Base-by-base conservation (phyloP, 1,140 invertebrate genomes). In the Cydia strobilella region DNA sequence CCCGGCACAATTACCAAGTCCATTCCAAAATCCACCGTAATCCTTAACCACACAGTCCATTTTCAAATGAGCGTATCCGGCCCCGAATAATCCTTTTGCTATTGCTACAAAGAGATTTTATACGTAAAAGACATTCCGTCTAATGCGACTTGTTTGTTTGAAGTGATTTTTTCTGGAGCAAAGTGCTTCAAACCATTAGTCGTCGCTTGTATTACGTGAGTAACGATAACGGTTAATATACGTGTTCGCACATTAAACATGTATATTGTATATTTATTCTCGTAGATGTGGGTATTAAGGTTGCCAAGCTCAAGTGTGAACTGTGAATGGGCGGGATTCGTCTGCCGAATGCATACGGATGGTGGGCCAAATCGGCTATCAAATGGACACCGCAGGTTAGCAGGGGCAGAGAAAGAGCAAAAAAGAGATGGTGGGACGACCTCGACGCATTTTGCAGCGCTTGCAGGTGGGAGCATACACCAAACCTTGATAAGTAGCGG, bases 81-180 rank as follows among this genome's bases (percentile, higher is more conserved):
- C 27, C 3, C 31, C 65, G n/a, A 69, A 66, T 66, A 66, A 69
- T 69, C 65, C 65, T 69, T 69, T 42, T 18, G 65, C 54, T 69
- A 20, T 69, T 51, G n/a, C 65, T 69, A 69, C 65, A 69, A 69
- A 69, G 65, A 69, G 65, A 69, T 69, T 39, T 69, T 69, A 69
- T 69, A 69, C 65, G 65, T 39, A 69, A 69, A 69, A 69, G 65
- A 69, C 65, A 69, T 69, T 69, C 31, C 18, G 27, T 69, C 65
- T 69, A 69, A 69, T 69, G 65, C 65, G 65, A 69, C 31, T 69
- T 69, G 65, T 69, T 69, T 69, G 65, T 69, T 69, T 69, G 65
- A 69, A 69, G 65, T 69, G 65, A 69, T 69, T 69, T 69, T 69
- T 69, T 69, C 65, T 69, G 20, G 65, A 69, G 65, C 65, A 69